Conservation (phyloP, 2,113 vertebrate species). For the Catharus fuscescens region DNA sequence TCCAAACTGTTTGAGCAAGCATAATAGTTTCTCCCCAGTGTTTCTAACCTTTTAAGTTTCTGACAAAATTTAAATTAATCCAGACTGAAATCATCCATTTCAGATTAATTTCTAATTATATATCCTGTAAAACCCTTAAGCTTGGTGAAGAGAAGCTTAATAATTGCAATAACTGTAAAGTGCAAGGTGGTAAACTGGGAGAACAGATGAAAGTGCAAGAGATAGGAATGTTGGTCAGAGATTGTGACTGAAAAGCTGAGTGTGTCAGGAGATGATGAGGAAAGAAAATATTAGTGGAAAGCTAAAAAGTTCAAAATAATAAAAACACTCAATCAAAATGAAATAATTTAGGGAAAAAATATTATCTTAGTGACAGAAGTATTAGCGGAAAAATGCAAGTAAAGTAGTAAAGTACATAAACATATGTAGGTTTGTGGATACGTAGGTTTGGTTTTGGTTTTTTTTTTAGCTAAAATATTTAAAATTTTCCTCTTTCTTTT, state of each 20-base stretch:
- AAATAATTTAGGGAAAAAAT: not conserved
- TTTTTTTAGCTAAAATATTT: not conserved
- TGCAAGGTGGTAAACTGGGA: not conserved
- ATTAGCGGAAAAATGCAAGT: not conserved
- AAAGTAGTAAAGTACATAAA: not conserved
- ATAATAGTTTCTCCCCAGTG: not conserved
- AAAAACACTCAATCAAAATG: not conserved
- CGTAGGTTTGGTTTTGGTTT: not conserved
- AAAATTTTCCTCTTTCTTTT: not conserved
- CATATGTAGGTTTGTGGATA: not conserved
- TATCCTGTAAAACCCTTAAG: not conserved
- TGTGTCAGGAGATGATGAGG: not conserved
- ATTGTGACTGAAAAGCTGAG: not conserved
- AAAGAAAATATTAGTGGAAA: not conserved
- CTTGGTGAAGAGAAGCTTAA: not conserved
- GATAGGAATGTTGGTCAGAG: not conserved
- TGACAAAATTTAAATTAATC: not conserved
- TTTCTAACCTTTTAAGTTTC: not conserved
- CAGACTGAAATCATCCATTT: not conserved
- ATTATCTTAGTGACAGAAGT: not conserved
- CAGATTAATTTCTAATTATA: not conserved
- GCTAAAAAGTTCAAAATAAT: not conserved
- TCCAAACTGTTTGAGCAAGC: not conserved
- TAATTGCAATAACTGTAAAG: not conserved
- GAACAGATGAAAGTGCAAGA: not conserved